Evolutionary conservation across 1,140 invertebrate genomes (phyloP), one percentile per base, ranked within the genome.

Genomic region (Cherax destructor): DNA sequence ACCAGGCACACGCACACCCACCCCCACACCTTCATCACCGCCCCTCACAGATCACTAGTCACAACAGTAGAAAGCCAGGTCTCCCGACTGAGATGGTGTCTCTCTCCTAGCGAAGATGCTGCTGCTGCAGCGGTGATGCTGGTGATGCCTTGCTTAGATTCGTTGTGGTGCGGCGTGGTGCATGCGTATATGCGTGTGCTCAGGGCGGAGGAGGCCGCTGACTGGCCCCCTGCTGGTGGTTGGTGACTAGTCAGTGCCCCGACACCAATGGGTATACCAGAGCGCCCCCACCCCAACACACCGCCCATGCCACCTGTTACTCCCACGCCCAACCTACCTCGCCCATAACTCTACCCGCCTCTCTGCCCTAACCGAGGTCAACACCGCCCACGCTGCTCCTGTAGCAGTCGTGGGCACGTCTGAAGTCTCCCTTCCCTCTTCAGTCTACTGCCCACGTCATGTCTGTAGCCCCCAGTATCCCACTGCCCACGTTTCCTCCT

Each of bases 251-350:
- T 41, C 21, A n/a, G 49, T 30, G n/a, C 80, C 52, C 49, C 6
- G 47, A 1, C 24, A 21, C 61, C 80, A 50, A 86, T 86, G 72
- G 84, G 69, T 86, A 86, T 76, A 86, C 84, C 84, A 86, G 84
- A 86, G 47, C 84, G 13, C 52, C 50, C 65, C 24, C 83, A 69
- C 61, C 13, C 59, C 24, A 65, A 41, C 65, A n/a, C 65, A 24
- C 24, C 84, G 47, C 7, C 72, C 52, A 76, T 30, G 7, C 83
- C 83, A 72, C 65, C 65, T 85, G 61, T 74, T 74, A 2, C 83
- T 74, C 61, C 30, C 61, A 49, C 61, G 61, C 83, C 69, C 83
- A 18, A 65, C 61, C 61, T 65, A 72, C 16, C 83, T 24, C 21
- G 47, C 65, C 65, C 80, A 59, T 52, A 6, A 61, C 69, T 41